Percentiles rank a stretch among this genome's conserved stretches.
Conservation (phyloP, 1,140 invertebrate genomes). For the Zaprionus taronus region DNA sequence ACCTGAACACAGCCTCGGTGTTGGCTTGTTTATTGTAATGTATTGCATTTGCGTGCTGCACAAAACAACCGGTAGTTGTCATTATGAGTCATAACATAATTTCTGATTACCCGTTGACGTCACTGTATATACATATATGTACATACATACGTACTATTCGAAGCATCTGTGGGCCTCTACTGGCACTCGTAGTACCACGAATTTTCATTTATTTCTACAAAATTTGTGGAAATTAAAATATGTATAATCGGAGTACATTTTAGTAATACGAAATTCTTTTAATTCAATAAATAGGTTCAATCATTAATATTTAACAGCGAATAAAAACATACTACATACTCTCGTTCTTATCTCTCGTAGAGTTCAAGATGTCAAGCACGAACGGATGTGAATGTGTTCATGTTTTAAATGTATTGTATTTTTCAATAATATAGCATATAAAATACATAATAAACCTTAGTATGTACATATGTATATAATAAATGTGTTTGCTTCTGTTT, state of each 20-base stretch:
- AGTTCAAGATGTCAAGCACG: slow-evolving; percentile 22
- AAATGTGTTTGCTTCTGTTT: neutral
- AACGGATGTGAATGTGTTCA: neutral
- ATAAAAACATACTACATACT: neutral
- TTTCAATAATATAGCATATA: neutral
- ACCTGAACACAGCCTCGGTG: neutral
- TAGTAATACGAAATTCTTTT: no score
- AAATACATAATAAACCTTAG: neutral
- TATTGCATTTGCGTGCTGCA: slow-evolving; percentile 12
- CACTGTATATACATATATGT: neutral
- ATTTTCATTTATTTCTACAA: neutral
- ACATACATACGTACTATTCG: no score
- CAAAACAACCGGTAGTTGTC: neutral
- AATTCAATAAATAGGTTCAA: neutral
- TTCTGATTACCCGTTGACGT: slow-evolving; percentile 7
- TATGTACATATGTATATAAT: neutral
- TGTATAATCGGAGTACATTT: no score
- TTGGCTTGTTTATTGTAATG: slow-evolving; percentile 4
- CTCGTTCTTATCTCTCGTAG: slow-evolving; percentile 17
- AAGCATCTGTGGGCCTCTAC: neutral
- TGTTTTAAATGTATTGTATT: no score
- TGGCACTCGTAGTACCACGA: neutral
- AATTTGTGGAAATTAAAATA: no score
- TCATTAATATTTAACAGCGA: neutral
- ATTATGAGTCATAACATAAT: slow-evolving; percentile 17